Percentiles rank a stretch among this genome's conserved stretches.
These are phyloP conservation scores for Protonibea diacanthus DNA, from an alignment of 2,797 vertebrate species.

Conservation along the genomic window DNA sequence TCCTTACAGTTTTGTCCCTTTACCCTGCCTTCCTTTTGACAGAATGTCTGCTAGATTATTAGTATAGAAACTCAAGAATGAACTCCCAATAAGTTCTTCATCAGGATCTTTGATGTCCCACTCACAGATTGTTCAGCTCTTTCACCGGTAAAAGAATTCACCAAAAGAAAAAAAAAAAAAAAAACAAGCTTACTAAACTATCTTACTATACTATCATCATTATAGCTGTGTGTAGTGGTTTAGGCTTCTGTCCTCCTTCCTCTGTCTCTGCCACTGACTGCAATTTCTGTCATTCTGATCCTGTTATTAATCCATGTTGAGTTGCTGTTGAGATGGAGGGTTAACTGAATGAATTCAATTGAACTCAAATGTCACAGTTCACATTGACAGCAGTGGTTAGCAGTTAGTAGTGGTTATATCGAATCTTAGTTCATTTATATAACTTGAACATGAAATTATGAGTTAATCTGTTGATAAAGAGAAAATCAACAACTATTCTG, in stretches of 20 bases:
- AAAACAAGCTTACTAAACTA: constrained; percentile 10
- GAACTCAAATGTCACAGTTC: not conserved
- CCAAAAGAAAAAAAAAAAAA: constrained; percentile 8
- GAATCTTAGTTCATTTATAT: too few species aligned
- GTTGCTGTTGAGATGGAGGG: constrained; percentile 2
- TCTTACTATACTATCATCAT: not conserved
- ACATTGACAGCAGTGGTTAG: not conserved
- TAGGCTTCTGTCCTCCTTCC: constrained; percentile 12
- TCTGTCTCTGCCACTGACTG: constrained; percentile 39
- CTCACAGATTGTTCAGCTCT: constrained; percentile 7
- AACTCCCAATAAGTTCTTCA: constrained; percentile 42
- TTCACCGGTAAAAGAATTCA: constrained; percentile 12
- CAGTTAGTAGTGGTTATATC: too few species aligned
- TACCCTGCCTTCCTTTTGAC: constrained; percentile 30
- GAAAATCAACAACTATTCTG: not conserved
- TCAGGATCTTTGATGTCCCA: constrained; percentile 21
- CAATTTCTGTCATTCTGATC: constrained; percentile 61
- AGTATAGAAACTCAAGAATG: constrained; percentile 32
- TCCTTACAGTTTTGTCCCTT: constrained; percentile 2
- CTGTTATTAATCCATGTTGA: constrained; percentile 64
- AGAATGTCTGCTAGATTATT: constrained; percentile 52
- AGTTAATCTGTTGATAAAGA: not conserved
- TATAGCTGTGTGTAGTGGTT: constrained; percentile 5
- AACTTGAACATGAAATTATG: too few species aligned
- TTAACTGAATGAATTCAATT: not conserved